Base-by-base conservation (phyloP, 2,888 invertebrate species). In the Chalcis sispes region DNA sequence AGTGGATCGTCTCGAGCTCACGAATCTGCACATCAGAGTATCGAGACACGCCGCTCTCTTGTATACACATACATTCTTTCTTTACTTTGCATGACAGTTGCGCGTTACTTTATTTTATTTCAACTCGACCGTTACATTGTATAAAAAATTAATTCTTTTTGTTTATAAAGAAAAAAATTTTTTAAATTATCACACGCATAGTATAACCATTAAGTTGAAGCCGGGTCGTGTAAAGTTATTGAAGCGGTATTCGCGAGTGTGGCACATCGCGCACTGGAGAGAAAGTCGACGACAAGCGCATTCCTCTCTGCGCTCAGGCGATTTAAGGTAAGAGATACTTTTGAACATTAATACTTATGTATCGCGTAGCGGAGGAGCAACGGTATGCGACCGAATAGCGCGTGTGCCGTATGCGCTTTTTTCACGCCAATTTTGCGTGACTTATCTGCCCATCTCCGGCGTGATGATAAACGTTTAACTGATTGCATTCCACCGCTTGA, bases 311-410 rank as follows among this genome's bases (percentile, higher is more conserved):
- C 18, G 52, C 52, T 20, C 20, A 1, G 3, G 32, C 1, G 25
- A 32, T 15, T 36, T 20, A 23, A 65, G 65, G 65, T 65, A 65
- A 65, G 64, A 25, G 42, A 42, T 15, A 29, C n/a, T 8, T 58
- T 58, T 1, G 61, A 42, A 46, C 40, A 0, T 42, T 42, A 15
- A 36, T 42, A 15, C 2, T 4, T 7, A 13, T 42, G 15, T n/a
- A n/a, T n/a, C n/a, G n/a, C n/a, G n/a, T n/a, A n/a, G n/a, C n/a
- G n/a, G 2, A 2, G 15, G 42, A 2, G 15, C 42, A 13, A 15
- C 2, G 42, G 42, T 42, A 42, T 42, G 27, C 29, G 29, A 1
- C n/a, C 15, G 56, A 27, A 20, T 29, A 2, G n/a, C 18, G 56
- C 2, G n/a, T 8, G 29, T 5, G 56, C 29, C n/a, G 15, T n/a